Conservation (phyloP, 53 echinoderm and acorn worm species). For the Holothuria scabra region DNA sequence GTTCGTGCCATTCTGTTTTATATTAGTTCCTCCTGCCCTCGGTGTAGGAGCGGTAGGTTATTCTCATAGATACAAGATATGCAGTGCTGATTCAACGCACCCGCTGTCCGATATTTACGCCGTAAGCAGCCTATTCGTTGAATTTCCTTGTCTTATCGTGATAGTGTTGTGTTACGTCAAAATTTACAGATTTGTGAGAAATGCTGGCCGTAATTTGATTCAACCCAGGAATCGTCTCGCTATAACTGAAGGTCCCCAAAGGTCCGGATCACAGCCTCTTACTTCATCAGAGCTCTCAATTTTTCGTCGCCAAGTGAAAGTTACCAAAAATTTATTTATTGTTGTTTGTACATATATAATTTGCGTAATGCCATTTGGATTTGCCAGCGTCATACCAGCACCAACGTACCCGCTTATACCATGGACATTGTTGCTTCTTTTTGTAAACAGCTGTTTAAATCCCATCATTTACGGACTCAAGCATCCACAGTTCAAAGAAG, state of each 20-base stretch:
- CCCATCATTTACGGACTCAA: slow-evolving; percentile 71
- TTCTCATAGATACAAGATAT: slow-evolving; percentile 52
- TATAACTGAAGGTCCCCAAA: not conserved
- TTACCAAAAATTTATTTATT: slow-evolving; percentile 5
- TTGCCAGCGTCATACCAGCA: not conserved
- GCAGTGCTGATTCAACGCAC: slow-evolving; percentile 46
- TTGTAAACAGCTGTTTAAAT: slow-evolving; percentile 1
- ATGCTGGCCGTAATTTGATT: not conserved
- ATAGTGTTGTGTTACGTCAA: slow-evolving; percentile 60
- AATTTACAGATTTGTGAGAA: not conserved
- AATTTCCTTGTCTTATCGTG: slow-evolving; percentile 47
- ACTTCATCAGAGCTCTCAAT: too few species aligned
- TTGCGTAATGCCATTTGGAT: slow-evolving; percentile 4
- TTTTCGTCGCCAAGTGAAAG: slow-evolving; percentile 1
- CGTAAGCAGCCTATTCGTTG: slow-evolving; percentile 35
- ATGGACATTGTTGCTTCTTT: not conserved
- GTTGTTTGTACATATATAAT: slow-evolving; percentile 15
- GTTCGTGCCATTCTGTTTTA: slow-evolving; percentile 47
- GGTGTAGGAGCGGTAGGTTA: not conserved
- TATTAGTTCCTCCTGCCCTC: slow-evolving; percentile 47
- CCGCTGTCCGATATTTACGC: slow-evolving; percentile 54
- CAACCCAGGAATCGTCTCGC: not conserved
- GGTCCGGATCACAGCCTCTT: not conserved
- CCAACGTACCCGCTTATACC: slow-evolving; percentile 1
- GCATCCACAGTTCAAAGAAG: slow-evolving; percentile 76